Evolutionary conservation across 2,888 invertebrate species (phyloP), one percentile per base, ranked within the genome.

Genomic region (Lordiphosa fenestrarum): DNA sequence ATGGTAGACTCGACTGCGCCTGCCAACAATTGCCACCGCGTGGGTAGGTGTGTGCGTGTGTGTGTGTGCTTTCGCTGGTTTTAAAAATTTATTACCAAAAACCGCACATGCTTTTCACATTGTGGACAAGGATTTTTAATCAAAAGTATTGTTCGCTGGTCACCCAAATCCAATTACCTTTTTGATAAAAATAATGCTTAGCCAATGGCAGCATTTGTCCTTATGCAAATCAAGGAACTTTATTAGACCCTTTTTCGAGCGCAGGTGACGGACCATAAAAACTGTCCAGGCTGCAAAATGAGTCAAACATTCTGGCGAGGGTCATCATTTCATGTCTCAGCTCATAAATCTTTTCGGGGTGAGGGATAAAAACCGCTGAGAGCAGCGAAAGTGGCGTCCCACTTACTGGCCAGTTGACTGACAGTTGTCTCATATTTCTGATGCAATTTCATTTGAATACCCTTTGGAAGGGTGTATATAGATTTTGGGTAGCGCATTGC

Each of bases 321-420:
- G 82, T 84, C 83, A 75, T 81, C 83, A 78, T 84, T 78, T 66
- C 66, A 65, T 84, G 80, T 81, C 85, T 75, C 73, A 65, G 85
- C 80, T 69, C 80, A 81, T 81, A 81, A 81, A 81, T 81, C 83
- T 75, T 56, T 39, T 40, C 67, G 10, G 6, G 15, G 2, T 1
- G 30, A 5, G 40, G 46, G 67, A 69, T 77, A 71, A 82, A 77
- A 78, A 52, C 41, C 52, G 82, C 75, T 76, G 73, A 76, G 56
- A 52, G 57, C 75, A 58, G 48, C 54, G 42, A 42, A 49, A 48
- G 49, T 50, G 38, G 41, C 63, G 48, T 55, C 69, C 51, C 51
- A 64, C 64, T 64, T 58, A 66, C 52, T 40, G 47, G 42, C 35
- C 30, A 38, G 39, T 47, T 57, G 40, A 41, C 51, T 54, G 54